Percentiles rank a stretch among this genome's conserved stretches.
phyloP scores from a whole-genome alignment of 2,797 vertebrate species.

The Meda fulgida region DNA sequence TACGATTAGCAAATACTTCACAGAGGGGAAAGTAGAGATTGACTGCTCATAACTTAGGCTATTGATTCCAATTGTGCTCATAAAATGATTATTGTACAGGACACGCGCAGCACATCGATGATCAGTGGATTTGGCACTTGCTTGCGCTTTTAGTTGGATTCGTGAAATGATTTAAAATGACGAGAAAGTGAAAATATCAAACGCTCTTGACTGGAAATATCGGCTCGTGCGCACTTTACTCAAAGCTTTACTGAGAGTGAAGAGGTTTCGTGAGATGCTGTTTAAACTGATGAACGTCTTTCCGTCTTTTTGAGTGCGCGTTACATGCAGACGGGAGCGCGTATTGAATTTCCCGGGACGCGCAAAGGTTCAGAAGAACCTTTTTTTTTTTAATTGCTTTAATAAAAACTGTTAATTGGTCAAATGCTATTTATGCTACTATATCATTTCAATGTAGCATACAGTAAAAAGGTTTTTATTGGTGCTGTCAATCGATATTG shows the following conservation, averaged over 20 bases:
- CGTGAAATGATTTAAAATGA: neutral
- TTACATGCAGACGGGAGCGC: neutral
- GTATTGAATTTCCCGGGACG: neutral
- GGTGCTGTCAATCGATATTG: too few species aligned
- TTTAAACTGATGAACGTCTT: neutral
- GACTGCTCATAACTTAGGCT: constrained; percentile 5
- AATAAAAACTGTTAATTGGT: neutral
- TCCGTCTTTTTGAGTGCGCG: neutral
- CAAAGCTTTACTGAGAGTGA: neutral
- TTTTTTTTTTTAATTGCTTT: neutral
- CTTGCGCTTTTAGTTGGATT: neutral
- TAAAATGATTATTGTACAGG: constrained; percentile 9
- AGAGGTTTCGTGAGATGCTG: neutral
- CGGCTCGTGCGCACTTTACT: neutral
- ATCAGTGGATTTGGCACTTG: constrained; percentile 10
- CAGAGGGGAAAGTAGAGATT: neutral
- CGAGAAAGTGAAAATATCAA: neutral
- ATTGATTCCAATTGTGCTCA: constrained; percentile 15
- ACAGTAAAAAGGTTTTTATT: neutral
- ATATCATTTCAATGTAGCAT: neutral
- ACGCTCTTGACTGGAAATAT: neutral
- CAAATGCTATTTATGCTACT: neutral
- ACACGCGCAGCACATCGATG: constrained; percentile 1
- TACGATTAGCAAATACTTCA: neutral
- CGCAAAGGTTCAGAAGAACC: neutral